Conservation (phyloP, 2,113 vertebrate genomes). For the Catharus bicknelli region DNA sequence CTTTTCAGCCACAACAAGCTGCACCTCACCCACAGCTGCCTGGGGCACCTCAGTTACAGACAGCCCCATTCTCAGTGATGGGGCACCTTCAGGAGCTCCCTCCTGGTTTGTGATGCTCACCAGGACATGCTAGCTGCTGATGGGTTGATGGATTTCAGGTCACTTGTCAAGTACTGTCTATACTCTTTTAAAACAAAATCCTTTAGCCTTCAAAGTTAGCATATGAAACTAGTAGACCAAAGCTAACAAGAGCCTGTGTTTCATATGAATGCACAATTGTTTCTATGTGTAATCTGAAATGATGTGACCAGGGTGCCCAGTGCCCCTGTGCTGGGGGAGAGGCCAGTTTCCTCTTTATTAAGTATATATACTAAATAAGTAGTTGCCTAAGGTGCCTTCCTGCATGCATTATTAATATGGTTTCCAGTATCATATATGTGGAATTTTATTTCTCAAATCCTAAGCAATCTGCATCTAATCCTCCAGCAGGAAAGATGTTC, state of each 20-base stretch:
- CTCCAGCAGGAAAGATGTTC: constrained; percentile 50
- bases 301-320: constrained; percentile 17
- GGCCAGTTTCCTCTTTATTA: constrained; percentile 49
- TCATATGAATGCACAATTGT: constrained; percentile 44
- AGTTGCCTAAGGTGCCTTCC: constrained; percentile 55
- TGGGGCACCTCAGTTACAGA: not conserved
- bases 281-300: constrained; percentile 64
- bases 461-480: constrained; percentile 57
- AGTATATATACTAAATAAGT: constrained; percentile 4
- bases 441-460: constrained; percentile 66
- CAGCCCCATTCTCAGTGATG: accelerated
- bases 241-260: constrained; percentile 40
- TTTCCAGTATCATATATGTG: constrained; percentile 58
- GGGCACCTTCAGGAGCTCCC: not conserved
- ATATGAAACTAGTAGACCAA: constrained; percentile 13
- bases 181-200: not conserved
- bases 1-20: not conserved
- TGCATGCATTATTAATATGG: constrained; percentile 64
- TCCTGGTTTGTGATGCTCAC: not conserved
- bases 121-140: not conserved
- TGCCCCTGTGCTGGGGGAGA: not conserved
- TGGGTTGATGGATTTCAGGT: not conserved
- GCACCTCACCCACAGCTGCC: not conserved
- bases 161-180: not conserved
- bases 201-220: constrained; percentile 25